A percentile compares a stretch with the other conserved stretches of the same genome.
Evolutionary conservation across 2,888 invertebrate species (phyloP).

Genomic region (Drosophila tanythrix): DNA sequence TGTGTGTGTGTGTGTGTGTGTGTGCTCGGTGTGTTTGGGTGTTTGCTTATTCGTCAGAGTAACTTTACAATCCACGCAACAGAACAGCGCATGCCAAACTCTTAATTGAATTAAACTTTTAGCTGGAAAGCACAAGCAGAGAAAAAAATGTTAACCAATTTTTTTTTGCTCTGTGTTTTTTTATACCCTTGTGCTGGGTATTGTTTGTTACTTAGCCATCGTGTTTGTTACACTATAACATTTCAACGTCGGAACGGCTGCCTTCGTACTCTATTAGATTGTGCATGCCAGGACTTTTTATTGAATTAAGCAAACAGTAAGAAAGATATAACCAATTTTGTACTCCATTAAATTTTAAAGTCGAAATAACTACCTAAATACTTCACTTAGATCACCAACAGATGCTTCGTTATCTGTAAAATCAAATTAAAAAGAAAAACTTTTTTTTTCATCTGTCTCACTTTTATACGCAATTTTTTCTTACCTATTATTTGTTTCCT

Average conservation of each 20-base stretch:
- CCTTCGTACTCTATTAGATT: background rate
- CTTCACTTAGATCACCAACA: background rate
- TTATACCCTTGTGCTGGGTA: conserved; percentile 14
- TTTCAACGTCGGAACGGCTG: background rate
- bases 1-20: conserved; percentile 8
- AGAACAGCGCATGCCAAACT: conserved; percentile 49
- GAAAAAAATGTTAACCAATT: conserved; percentile 35
- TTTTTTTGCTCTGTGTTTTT: conserved; percentile 21
- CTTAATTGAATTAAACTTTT: conserved; percentile 74
- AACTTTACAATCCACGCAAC: conserved; percentile 39
- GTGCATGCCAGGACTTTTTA: background rate
- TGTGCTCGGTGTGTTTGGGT: conserved; percentile 15
- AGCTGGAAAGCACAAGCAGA: conserved; percentile 43
- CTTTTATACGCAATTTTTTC: background rate
- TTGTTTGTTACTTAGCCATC: conserved; percentile 23
- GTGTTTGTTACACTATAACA: conserved; percentile 7
- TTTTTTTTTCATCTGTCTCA: background rate
- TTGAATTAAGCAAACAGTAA: background rate
- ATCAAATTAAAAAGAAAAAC: background rate
- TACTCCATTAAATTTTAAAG: background rate
- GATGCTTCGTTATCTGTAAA: background rate
- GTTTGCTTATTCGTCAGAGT: conserved; percentile 49
- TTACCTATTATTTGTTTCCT: background rate
- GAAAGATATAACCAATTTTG: background rate
- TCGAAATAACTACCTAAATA: background rate